Percentiles rank a stretch among this genome's conserved stretches.
phyloP scores from a whole-genome alignment of 2,888 invertebrate species.

The Cheilosia vulpina region DNA sequence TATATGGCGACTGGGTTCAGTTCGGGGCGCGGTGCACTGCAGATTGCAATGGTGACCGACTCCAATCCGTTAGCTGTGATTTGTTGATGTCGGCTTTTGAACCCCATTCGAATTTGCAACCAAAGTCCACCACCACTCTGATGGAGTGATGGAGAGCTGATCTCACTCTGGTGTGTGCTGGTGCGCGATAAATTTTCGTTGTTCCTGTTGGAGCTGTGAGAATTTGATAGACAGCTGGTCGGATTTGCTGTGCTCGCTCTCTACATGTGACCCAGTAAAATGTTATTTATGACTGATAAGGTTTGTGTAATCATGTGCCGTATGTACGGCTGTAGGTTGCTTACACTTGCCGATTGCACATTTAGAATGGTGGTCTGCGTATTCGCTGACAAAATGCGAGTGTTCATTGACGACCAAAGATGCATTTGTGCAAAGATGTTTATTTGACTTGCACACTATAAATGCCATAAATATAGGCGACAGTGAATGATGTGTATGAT shows the following conservation, averaged over 20 bases:
- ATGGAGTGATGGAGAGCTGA: not conserved
- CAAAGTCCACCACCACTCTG: slow-evolving; percentile 39
- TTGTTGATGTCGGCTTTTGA: slow-evolving; percentile 73
- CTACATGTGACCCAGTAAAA: slow-evolving; percentile 67
- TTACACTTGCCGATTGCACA: slow-evolving; percentile 29
- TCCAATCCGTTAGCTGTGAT: slow-evolving; percentile 73
- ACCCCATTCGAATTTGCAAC: slow-evolving; percentile 55
- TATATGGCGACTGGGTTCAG: slow-evolving; percentile 43
- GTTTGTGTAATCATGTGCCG: slow-evolving; percentile 46
- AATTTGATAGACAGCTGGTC: slow-evolving; percentile 70
- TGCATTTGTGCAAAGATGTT: too few relatives aligned
- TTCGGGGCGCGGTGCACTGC: slow-evolving; percentile 14
- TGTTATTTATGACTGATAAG: slow-evolving; percentile 69
- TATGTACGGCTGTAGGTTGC: slow-evolving; percentile 24
- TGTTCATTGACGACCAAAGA: too few relatives aligned
- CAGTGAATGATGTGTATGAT: too few relatives aligned
- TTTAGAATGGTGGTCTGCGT: not conserved
- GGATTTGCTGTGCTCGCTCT: slow-evolving; percentile 40
- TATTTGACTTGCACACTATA: too few relatives aligned
- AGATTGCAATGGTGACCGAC: slow-evolving; percentile 58
- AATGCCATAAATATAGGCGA: too few relatives aligned
- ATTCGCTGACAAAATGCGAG: not conserved
- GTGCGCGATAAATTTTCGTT: slow-evolving; percentile 39
- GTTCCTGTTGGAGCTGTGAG: slow-evolving; percentile 47
- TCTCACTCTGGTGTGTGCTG: slow-evolving; percentile 4